These are phyloP conservation scores for Drosophila lacteicornis DNA, from an alignment of 1,140 invertebrate genomes.

Conservation along the genomic window DNA sequence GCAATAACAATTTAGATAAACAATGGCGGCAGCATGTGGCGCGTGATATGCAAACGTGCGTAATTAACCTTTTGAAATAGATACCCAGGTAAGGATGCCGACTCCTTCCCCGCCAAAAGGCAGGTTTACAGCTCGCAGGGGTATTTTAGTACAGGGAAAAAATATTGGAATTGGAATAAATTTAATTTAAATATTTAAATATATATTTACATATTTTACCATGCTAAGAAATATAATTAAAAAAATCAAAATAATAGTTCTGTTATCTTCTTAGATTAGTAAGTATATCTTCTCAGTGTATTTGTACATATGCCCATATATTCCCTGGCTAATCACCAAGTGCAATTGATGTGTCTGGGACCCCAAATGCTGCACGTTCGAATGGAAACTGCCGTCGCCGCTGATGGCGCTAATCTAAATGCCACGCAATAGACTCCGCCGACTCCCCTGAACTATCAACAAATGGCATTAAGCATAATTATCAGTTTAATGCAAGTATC, in stretches of 20 bases:
- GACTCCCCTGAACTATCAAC: slow-evolving; percentile 40
- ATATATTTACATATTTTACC: too few relatives aligned
- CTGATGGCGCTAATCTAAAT: slow-evolving; percentile 61
- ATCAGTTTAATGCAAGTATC: slow-evolving; percentile 64
- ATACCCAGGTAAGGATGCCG: slow-evolving; percentile 16
- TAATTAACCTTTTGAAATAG: slow-evolving; percentile 75
- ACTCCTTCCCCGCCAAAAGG: neutral
- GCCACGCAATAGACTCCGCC: slow-evolving; percentile 11
- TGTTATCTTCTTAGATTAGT: too few relatives aligned
- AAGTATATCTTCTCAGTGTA: neutral
- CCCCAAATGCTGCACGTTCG: slow-evolving; percentile 49
- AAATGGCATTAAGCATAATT: slow-evolving; percentile 72
- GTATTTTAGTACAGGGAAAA: neutral
- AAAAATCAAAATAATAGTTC: too few relatives aligned
- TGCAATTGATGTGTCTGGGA: slow-evolving; percentile 58
- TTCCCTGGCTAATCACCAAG: slow-evolving; percentile 50
- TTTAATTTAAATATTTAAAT: too few relatives aligned
- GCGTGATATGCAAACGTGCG: slow-evolving; percentile 75
- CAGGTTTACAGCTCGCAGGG: neutral
- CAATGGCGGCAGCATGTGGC: slow-evolving; percentile 55
- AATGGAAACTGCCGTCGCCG: slow-evolving; percentile 34
- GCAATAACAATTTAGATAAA: slow-evolving; percentile 73
- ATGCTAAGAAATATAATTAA: too few relatives aligned
- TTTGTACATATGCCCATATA: slow-evolving; percentile 18
- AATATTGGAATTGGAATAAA: neutral